phyloP scores from a whole-genome alignment of 2,888 invertebrate genomes.

The Schizaphis graminum region DNA sequence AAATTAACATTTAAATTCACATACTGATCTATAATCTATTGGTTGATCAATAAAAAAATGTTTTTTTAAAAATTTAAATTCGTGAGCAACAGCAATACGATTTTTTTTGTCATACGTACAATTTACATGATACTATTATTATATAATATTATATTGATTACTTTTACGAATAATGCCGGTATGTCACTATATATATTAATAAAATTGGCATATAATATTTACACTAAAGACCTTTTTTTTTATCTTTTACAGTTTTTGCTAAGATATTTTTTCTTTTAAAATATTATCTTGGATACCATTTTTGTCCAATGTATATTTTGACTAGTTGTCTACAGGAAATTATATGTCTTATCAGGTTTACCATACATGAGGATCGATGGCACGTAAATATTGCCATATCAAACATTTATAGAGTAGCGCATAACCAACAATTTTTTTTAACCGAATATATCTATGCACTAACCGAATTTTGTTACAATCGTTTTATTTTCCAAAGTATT shows the following conservation, averaged over 20 bases:
- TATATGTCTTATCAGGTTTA: background rate
- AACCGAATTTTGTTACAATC: background rate
- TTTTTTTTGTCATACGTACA: background rate
- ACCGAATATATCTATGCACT: background rate
- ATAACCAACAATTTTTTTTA: background rate
- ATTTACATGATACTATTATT: too few relatives aligned
- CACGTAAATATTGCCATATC: background rate
- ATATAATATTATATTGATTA: too few relatives aligned
- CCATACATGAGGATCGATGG: background rate
- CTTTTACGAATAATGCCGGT: background rate
- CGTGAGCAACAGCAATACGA: background rate
- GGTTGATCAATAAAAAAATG: background rate
- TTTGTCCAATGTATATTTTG: background rate
- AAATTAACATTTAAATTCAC: background rate
- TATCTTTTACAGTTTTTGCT: background rate
- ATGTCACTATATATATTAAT: background rate
- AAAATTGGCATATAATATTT: background rate
- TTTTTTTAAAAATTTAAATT: background rate
- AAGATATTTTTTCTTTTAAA: background rate
- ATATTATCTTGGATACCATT: background rate
- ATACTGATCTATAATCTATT: background rate
- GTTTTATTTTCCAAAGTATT: background rate
- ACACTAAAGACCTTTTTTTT: background rate
- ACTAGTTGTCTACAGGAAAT: background rate
- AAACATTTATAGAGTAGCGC: background rate